Evolutionary conservation across 1,140 invertebrate genomes (phyloP).

Genomic region (Meloidogyne exigua): DNA sequence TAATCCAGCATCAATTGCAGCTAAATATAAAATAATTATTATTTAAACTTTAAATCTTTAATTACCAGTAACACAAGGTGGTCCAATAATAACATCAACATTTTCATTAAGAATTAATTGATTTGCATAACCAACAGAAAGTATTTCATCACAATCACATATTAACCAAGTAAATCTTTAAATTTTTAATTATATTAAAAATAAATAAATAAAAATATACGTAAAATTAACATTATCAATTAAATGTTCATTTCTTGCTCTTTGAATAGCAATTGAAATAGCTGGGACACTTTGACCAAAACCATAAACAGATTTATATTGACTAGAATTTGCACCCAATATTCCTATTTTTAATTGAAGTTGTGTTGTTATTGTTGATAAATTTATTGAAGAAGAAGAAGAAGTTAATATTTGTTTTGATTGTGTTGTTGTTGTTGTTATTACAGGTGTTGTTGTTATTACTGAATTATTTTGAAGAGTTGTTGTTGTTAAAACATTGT

Average conservation of each 20-base stretch:
- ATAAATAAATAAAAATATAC: not conserved
- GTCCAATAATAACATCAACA: constrained; percentile 14
- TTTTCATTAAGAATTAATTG: constrained; percentile 9
- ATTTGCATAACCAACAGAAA: constrained; percentile 12
- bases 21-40: constrained; percentile 15
- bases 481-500: not conserved
- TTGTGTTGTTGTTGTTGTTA: too few relatives aligned
- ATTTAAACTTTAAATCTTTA: not conserved
- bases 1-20: constrained; percentile 18
- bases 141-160: constrained; percentile 1
- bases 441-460: too few relatives aligned
- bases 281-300: constrained; percentile 42
- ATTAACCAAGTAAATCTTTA: constrained; percentile 24
- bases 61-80: constrained; percentile 20
- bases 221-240: constrained; percentile 38
- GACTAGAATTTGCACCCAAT: constrained; percentile 36
- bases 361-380: not conserved
- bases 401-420: too few relatives aligned
- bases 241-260: not conserved
- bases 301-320: constrained; percentile 32
- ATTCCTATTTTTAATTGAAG: constrained; percentile 35
- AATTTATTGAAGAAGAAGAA: not conserved
- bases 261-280: constrained; percentile 26
- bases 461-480: not conserved
- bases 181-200: constrained; percentile 32